Evolutionary conservation across 2,797 vertebrate species (phyloP).

Genomic region (Loris lydekkerianus): DNA sequence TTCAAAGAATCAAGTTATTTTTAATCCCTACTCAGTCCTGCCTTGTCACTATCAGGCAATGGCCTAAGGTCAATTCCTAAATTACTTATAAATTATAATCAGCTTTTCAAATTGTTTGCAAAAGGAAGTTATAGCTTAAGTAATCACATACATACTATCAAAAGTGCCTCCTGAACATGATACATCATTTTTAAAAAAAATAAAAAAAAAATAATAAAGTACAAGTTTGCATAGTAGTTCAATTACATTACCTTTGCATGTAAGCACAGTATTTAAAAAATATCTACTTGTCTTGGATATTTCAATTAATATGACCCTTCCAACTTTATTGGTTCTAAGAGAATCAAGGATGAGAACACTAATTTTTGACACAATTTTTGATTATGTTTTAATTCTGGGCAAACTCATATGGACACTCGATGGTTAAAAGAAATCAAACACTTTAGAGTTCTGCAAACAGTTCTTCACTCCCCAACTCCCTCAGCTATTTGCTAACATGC

Average conservation of each 20-base stretch:
- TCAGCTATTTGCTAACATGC: not conserved
- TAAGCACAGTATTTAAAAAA: not conserved
- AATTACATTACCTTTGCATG: not conserved
- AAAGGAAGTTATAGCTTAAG: not conserved
- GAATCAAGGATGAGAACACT: not conserved
- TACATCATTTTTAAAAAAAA: not conserved
- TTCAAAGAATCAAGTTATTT: not conserved
- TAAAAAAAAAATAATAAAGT: not conserved
- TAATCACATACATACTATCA: not conserved
- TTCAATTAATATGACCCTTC: not conserved
- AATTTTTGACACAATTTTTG: not conserved
- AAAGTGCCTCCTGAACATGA: not conserved
- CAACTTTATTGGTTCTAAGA: not conserved
- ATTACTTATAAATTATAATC: not conserved
- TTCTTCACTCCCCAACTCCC: not conserved
- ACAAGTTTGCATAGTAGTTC: not conserved
- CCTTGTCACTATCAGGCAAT: not conserved
- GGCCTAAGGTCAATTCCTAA: not conserved
- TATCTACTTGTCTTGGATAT: not conserved
- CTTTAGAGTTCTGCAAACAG: not conserved
- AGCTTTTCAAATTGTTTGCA: not conserved
- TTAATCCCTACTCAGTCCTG: not conserved
- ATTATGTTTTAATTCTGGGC: not conserved
- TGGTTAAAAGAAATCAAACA: not conserved
- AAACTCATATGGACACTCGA: not conserved